Base-by-base conservation (phyloP, 2,888 invertebrate species). In the Eupithecia dodoneata region DNA sequence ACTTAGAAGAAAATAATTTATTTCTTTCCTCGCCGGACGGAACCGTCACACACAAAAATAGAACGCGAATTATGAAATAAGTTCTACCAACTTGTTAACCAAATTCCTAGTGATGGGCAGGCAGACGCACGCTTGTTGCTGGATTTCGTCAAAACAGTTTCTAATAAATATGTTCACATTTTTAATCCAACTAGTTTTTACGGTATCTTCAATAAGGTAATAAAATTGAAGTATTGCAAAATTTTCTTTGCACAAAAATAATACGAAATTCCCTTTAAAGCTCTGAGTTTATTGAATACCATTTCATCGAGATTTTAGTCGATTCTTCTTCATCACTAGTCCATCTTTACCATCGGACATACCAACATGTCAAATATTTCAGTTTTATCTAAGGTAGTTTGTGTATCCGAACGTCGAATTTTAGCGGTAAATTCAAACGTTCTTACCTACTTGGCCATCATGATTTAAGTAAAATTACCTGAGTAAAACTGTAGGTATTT, bases 41-140 rank as follows among this genome's bases (percentile, higher is more conserved):
- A 91, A 92, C 94, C 94, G 94, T 95, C 95, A 94, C 93, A 92
- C 94, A 94, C 94, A 93, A 95, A 94, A 95, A 95, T 95, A 95
- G 95, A 95, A 94, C 92, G 93, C 92, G 94, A 94, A 91, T 74
- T 93, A 92, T 92, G 93, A 94, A 94, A 93, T 92, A 92, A 93
- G 90, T 91, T 90, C 90, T 87, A 90, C 91, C 91, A 91, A 92
- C 91, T 85, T 87, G 85, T 84, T 85, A 85, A 77, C 73, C 79
- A 76, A 79, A 79, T 70, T 75, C n/a, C n/a, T 79, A 82, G 82
- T 73, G 82, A 76, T 75, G 81, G 12, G 52, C 44, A 45, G 12
- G 52, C 44, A 45, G 12, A 18, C 5, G 45, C 47, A 66, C 13
- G 42, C 65, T 41, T 63, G 10, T 9, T 66, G 41, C 13, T 42